Percentiles rank a stretch among this genome's conserved stretches.
These are phyloP conservation scores for Uromys caudimaculatus DNA, from an alignment of 2,797 vertebrate species.

Conservation along the genomic window DNA sequence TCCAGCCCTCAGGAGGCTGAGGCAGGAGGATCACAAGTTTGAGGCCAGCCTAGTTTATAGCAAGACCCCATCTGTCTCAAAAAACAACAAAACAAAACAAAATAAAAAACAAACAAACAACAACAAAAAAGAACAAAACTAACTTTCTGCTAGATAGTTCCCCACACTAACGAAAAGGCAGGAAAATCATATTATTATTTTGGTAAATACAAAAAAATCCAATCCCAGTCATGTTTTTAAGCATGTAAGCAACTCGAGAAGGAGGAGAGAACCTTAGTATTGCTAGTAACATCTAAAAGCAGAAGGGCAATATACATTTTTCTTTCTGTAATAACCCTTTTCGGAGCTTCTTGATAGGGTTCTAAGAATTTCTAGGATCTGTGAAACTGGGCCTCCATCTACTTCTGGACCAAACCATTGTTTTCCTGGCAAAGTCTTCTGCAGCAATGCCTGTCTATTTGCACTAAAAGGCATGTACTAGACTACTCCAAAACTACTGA, in stretches of 20 bases:
- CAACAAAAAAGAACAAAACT: background rate
- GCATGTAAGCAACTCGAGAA: background rate
- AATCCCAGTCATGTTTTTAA: background rate
- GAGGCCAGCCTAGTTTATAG: background rate
- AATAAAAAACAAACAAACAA: background rate
- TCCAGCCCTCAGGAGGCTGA: background rate
- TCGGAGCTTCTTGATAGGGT: background rate
- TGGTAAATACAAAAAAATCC: background rate
- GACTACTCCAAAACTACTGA: background rate
- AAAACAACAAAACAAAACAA: background rate
- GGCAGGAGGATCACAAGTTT: background rate
- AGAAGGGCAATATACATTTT: background rate
- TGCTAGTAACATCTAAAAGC: background rate
- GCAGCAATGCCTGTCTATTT: background rate
- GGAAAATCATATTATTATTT: background rate
- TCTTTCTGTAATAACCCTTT: background rate
- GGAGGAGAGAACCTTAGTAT: background rate
- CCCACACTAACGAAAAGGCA: background rate
- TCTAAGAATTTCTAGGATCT: background rate
- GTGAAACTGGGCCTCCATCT: background rate
- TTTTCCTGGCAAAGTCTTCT: background rate
- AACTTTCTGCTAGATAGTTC: background rate
- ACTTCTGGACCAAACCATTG: background rate
- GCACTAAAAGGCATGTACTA: background rate
- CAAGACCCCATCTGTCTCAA: background rate